Base-by-base conservation (phyloP, 2,888 invertebrate species). In the Halictus ligatus region DNA sequence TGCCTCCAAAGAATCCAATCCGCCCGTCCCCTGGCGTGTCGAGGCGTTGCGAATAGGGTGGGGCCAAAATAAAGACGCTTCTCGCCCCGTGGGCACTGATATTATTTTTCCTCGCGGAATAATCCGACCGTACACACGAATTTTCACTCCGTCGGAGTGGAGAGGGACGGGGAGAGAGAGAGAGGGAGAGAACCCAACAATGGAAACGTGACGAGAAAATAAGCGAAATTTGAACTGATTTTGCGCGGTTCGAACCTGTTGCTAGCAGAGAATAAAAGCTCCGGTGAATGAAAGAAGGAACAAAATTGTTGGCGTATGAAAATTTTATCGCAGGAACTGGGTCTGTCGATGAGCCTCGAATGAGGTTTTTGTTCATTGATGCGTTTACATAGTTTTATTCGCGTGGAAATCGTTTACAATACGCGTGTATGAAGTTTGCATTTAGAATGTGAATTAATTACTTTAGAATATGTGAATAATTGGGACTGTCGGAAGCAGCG, bases 1-100 rank as follows among this genome's bases (percentile, higher is more conserved):
- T 54, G 80, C 43, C 82, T 87, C 81, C 83, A 79, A 89, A 89
- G 88, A 88, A 81, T 86, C 89, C 89, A 81, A 88, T 89, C 84
- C 86, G 69, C 80, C 35, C 35, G 69, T 79, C 74, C 80, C 83
- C 81, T 69, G 71, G 35, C 83, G 82, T 77, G 85, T 74, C 72
- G 58, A 80, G 77, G 75, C 80, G 80, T 72, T 75, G 71, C 81
- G 76, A 74, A 75, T 67, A 2, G 78, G 82, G 35, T 35, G 35
- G 74, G 71, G 18, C 79, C 64, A n/a, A 80, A 54, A 76, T 75
- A 82, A 85, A 83, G 80, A 81, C 71, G 35, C 58, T 54, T 75
- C 80, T 73, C 83, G 46, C 54, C 43, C 54, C 35, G 58, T 71
- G 72, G 40, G 40, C 40, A 46, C 60, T 25, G 46, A 73, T 18